Base-by-base conservation (phyloP, 2,113 vertebrate genomes). In the Vulpes ferrilata region DNA sequence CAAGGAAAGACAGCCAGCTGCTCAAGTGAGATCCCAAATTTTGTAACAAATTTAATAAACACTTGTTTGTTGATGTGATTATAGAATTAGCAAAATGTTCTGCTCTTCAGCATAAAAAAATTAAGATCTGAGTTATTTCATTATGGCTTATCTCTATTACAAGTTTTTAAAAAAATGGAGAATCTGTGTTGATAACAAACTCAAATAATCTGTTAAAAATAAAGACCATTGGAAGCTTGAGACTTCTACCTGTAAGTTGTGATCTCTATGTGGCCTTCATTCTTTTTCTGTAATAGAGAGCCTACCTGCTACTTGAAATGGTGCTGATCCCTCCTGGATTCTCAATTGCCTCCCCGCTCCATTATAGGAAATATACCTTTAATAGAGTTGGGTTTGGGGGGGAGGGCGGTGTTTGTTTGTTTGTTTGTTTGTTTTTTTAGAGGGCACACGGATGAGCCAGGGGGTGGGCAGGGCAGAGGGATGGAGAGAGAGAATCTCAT, bases 1-100 rank as follows among this genome's bases (percentile, higher is more conserved):
- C n/a, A 93, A 60, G 62, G 51, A 76, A 93, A 93, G 67, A 92
- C 67, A 96, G 82, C 67, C 92, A 98, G 93, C 96, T 97, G 87
- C 71, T 96, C 83, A 73, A 95, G 67, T 55, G 60, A 83, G 30
- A 88, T 23, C 53, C n/a, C 67, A 90, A 96, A 90, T 95, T 93
- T 87, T 89, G 79, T 81, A 93, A 96, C 48, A 85, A 96, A 97
- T 43, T 90, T 69, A 96, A 90, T 87, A 80, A 96, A 92, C 57
- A 89, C 86, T 95, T 92, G 60, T 91, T 96, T 96, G 83, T 95
- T 95, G 73, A 96, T 78, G 35, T 0, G 27, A 96, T 95, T 93
- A 95, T 69, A 38, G 64, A 95, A 97, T 81, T 95, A 97, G 23
- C 22, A 87, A 96, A 85, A 76, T 69, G 38, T 64, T 32, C 73